A percentile compares a stretch with the other conserved stretches of the same genome.
phyloP scores from a whole-genome alignment of 2,113 vertebrate species.

The Gobiocypris rarus region DNA sequence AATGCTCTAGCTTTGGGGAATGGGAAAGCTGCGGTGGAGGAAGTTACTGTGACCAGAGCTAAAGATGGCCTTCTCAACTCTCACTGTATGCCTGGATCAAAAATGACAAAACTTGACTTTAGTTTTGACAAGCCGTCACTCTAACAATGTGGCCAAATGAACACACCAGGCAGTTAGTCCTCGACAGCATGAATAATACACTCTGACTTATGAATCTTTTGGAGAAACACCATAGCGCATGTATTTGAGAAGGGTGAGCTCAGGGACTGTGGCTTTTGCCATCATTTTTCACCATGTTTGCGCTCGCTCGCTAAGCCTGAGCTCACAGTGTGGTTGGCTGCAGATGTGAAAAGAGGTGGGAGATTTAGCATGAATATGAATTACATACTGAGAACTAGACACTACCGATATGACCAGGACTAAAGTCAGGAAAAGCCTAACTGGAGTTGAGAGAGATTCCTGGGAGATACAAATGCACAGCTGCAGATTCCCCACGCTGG shows the following conservation, averaged over 20 bases:
- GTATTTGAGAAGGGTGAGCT: not conserved
- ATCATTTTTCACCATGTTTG: not conserved
- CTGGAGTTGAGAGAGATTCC: not conserved
- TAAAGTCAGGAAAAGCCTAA: constrained; percentile 18
- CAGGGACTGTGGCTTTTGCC: not conserved
- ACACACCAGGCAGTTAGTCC: constrained; percentile 51
- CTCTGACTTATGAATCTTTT: constrained; percentile 49
- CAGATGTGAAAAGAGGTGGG: constrained; percentile 14
- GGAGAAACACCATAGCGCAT: constrained; percentile 39
- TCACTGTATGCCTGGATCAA: constrained; percentile 22
- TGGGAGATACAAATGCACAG: constrained; percentile 30
- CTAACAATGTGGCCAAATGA: constrained; percentile 44
- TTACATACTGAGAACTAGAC: constrained; percentile 6
- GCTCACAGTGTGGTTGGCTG: not conserved
- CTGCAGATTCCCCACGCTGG: constrained; percentile 34
- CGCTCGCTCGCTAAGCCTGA: not conserved
- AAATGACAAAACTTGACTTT: constrained; percentile 32
- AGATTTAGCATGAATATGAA: constrained; percentile 10
- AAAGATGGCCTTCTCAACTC: constrained; percentile 22
- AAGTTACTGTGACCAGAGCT: constrained; percentile 7
- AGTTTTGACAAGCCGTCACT: constrained; percentile 49
- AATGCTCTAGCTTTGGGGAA: constrained; percentile 76
- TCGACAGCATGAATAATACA: constrained; percentile 55
- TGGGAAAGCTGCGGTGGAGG: constrained; percentile 46
- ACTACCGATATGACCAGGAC: constrained; percentile 6